Evolutionary conservation across 2,113 vertebrate species (phyloP).

Genomic region (Mandrillus leucophaeus): DNA sequence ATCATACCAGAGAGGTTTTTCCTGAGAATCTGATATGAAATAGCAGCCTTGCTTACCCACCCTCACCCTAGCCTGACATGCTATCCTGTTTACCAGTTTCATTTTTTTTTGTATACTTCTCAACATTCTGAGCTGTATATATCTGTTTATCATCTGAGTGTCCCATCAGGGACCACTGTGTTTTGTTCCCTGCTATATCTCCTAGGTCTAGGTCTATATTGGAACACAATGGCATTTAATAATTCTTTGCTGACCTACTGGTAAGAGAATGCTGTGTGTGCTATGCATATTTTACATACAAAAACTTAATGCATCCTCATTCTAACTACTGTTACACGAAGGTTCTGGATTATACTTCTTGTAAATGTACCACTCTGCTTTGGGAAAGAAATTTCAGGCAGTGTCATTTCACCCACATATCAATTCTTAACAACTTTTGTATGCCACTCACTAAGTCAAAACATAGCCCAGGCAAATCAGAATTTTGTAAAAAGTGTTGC

Average conservation of each 20-base stretch:
- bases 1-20: background rate
- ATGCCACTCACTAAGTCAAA: background rate
- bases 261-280: background rate
- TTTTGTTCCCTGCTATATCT: background rate
- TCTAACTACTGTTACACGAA: background rate
- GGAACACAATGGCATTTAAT: background rate
- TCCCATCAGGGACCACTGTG: background rate
- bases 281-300: background rate
- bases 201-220: background rate
- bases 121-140: background rate
- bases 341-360: background rate
- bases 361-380: background rate
- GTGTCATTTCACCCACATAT: background rate
- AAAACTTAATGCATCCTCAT: background rate
- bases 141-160: background rate
- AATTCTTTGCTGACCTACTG: background rate
- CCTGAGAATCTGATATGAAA: background rate
- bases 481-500: background rate
- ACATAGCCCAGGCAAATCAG: background rate
- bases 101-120: background rate
- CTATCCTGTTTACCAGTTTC: background rate
- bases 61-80: too few relatives aligned
- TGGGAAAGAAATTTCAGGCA: background rate
- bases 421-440: background rate
- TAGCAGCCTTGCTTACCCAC: background rate